Conservation (phyloP, 2,113 vertebrate species). For the Oostethus manadensis region DNA sequence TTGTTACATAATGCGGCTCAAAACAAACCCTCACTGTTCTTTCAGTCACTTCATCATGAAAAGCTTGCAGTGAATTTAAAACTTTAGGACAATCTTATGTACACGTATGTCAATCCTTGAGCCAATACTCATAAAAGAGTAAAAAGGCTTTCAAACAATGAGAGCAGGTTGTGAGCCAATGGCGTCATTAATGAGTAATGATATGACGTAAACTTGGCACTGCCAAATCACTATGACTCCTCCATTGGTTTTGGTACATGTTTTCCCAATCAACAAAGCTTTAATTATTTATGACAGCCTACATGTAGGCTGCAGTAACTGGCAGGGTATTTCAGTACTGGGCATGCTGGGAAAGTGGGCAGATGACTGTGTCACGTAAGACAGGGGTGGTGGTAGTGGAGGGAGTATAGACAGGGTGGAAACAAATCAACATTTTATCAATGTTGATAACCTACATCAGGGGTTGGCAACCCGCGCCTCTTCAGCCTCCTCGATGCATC, state of each 20-base stretch:
- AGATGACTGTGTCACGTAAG: slow-evolving; percentile 37
- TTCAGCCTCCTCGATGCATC: too few relatives aligned
- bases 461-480: neutral
- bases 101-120: slow-evolving; percentile 11
- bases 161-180: slow-evolving; percentile 32
- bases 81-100: slow-evolving; percentile 18
- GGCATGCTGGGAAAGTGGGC: slow-evolving; percentile 48
- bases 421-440: neutral
- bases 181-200: slow-evolving; percentile 48
- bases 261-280: slow-evolving; percentile 38
- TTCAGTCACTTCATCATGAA: slow-evolving; percentile 17
- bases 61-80: slow-evolving; percentile 23
- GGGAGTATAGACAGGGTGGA: neutral
- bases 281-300: slow-evolving; percentile 55
- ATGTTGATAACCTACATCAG: neutral
- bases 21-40: slow-evolving; percentile 26
- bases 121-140: slow-evolving; percentile 33
- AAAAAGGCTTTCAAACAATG: slow-evolving; percentile 39
- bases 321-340: slow-evolving; percentile 34
- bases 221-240: slow-evolving; percentile 24
- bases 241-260: slow-evolving; percentile 48
- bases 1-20: too few relatives aligned
- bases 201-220: slow-evolving; percentile 29
- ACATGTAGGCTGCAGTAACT: slow-evolving; percentile 33
- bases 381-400: too few relatives aligned